These are phyloP conservation scores for Vanessa cardui DNA, from an alignment of 2,888 invertebrate species.

Conservation along the genomic window DNA sequence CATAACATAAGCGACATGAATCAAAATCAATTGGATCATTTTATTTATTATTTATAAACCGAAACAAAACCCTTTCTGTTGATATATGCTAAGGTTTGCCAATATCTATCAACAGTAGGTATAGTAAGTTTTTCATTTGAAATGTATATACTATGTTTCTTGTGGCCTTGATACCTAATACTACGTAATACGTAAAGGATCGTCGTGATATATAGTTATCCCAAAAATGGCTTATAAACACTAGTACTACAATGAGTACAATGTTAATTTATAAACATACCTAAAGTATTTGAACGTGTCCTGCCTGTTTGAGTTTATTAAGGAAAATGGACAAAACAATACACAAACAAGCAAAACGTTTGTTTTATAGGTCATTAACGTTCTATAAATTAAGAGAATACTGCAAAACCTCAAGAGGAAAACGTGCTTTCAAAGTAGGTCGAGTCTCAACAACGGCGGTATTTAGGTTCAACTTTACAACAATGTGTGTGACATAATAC, in stretches of 20 bases:
- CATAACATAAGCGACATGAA: too few relatives aligned
- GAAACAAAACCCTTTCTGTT: neutral
- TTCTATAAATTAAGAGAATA: slow-evolving; percentile 60
- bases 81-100: too few relatives aligned
- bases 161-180: too few relatives aligned
- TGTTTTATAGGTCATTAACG: slow-evolving; percentile 74
- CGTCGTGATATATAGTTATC: too few relatives aligned
- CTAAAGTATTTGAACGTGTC: neutral
- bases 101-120: too few relatives aligned
- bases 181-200: too few relatives aligned
- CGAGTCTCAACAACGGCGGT: slow-evolving; percentile 47
- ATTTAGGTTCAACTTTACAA: slow-evolving; percentile 23
- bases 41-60: neutral
- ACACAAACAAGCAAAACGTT: slow-evolving; percentile 34
- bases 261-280: neutral
- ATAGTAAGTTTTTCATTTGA: too few relatives aligned
- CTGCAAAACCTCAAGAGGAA: slow-evolving; percentile 63
- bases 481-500: slow-evolving; percentile 17
- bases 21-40: neutral
- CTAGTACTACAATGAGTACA: neutral
- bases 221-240: neutral
- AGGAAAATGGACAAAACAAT: slow-evolving; percentile 31
- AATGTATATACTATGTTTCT: too few relatives aligned
- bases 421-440: slow-evolving; percentile 66
- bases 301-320: neutral